Evolutionary conservation across 2,888 invertebrate species (phyloP), one percentile per base, ranked within the genome.

Genomic region (Trichopoda pennipes): DNA sequence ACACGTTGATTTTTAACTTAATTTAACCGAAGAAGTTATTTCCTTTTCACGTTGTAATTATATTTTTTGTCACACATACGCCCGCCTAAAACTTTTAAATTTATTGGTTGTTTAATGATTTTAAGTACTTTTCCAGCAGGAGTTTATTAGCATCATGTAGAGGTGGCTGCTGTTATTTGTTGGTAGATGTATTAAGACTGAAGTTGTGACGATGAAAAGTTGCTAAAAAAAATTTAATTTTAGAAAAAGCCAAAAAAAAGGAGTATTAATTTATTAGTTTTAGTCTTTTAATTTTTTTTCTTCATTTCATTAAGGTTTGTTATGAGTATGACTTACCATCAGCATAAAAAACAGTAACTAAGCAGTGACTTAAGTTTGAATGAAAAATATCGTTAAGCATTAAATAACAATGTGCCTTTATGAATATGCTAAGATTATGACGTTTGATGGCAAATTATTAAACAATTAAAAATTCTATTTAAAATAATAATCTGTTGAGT

Each of bases 1-100:
- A 10, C 21, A 12, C 28, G 17, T 61, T 63, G 53, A 12, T 44
- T 70, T 75, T 58, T 58, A 81, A 47, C 35, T 75, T 21, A 80
- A 73, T 77, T 72, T 69, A 81, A 78, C 69, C 81, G 81, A 77
- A 78, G 77, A 81, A 81, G 77, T 77, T 74, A 74, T 78, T 81
- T 81, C 81, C 81, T 81, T 78, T 78, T 81, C 28, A 53, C 53
- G 56, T 66, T 64, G 47, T 70, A 78, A 78, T 81, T 78, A 78
- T 61, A 77, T 61, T 81, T 78, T 61, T 12, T 81, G 81, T 78
- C 81, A 81, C 81, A 81, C 77, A 74, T 69, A 81, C 81, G 74
- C 81, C 81, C 77, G 77, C 77, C 64, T 19, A 38, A 32, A 49
- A 56, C 32, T 70, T 38, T 38, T 3, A 51, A 75, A 68, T 75